phyloP scores from a whole-genome alignment of 2,888 invertebrate species.

The Beris chalybata region DNA sequence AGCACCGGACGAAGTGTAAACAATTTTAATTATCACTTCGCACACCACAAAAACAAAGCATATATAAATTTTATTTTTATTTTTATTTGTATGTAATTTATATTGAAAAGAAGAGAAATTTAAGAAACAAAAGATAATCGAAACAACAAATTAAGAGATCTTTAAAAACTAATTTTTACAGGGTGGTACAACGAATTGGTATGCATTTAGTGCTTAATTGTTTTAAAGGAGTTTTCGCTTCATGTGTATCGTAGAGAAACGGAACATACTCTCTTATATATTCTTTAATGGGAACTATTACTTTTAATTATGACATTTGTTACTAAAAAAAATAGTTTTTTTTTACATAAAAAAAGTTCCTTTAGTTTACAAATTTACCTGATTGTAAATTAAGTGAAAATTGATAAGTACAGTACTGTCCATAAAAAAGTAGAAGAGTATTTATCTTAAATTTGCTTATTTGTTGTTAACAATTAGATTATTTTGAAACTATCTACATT shows the following conservation, averaged over 20 bases:
- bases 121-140: neutral
- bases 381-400: neutral
- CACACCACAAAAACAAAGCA: slow-evolving; percentile 13
- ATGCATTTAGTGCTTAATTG: slow-evolving; percentile 29
- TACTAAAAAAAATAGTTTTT: neutral
- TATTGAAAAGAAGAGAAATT: slow-evolving; percentile 19
- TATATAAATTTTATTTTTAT: slow-evolving; percentile 21
- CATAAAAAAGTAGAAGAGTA: too few relatives aligned
- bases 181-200: slow-evolving; percentile 30
- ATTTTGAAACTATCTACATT: too few relatives aligned
- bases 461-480: too few relatives aligned
- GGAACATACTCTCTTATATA: too few relatives aligned
- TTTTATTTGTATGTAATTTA: slow-evolving; percentile 29
- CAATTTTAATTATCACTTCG: slow-evolving; percentile 15
- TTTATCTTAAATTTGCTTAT: too few relatives aligned
- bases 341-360: neutral
- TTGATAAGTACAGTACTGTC: too few relatives aligned
- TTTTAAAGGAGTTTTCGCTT: too few relatives aligned
- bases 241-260: too few relatives aligned
- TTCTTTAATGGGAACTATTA: too few relatives aligned
- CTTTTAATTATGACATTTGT: too few relatives aligned
- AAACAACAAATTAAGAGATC: slow-evolving; percentile 6
- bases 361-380: slow-evolving; percentile 4
- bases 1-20: slow-evolving; percentile 51
- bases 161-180: slow-evolving; percentile 17